Evolutionary conservation across 2,888 invertebrate genomes (phyloP), one percentile per base, ranked within the genome.

Genomic region (Clitarchus hookeri): DNA sequence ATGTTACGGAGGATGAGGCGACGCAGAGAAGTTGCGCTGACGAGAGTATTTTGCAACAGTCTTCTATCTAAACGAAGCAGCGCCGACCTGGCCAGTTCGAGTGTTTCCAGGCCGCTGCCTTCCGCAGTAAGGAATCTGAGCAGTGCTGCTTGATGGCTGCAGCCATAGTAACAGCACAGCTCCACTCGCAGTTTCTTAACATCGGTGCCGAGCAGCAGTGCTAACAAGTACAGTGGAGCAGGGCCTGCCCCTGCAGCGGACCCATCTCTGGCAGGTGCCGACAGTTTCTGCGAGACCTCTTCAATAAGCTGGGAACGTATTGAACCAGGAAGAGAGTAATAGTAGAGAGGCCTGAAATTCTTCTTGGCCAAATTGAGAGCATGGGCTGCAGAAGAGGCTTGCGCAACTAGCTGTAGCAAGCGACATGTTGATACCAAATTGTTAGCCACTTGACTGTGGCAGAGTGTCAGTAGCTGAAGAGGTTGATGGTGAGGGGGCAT

Each of bases 91-190:
- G 91, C 91, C 44, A 92, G 87, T 86, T 92, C 91, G 44, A 92
- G 87, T 3, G 90, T 90, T 78, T 91, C 90, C 0, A 92, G 87
- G 27, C 92, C 92, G 23, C 89, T 88, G 19, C 92, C 92, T 86
- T 92, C 91, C 0, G 89, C 88, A 0, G 91, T 90, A 19, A 92
- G 88, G n/a, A 92, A 89, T 54, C 91, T 90, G 0, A 92, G 88
- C 19, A 92, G 86, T 0, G 91, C 91, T 4, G 91, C 91, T 88
- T 92, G 92, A 88, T 92, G 92, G 77, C 91, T 92, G 88, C 92
- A 92, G 23, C 92, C 92, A 86, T 92, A 92, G 87, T 92, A 92
- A 88, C 92, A 92, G 88, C 92, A 92, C 0, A 92, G 89, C 87
- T 91, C 91, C 19, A 92, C 91, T 82, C 90, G 90, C 53, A 92